Conservation (phyloP, 2,113 vertebrate species). For the Xiphias gladius region DNA sequence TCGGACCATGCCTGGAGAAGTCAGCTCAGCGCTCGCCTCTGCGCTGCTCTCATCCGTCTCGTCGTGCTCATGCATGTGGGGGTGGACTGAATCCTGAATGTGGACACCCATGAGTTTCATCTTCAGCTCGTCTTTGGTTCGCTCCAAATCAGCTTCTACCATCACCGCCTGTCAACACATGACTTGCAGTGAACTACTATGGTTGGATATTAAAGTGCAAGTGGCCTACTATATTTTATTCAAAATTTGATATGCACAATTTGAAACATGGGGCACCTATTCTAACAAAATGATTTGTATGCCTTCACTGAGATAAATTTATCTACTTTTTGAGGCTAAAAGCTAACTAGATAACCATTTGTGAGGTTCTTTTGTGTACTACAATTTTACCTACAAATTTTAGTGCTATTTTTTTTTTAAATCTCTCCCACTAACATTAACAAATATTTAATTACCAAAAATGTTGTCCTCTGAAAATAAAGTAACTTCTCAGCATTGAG, state of each 20-base stretch:
- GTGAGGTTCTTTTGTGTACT: not conserved
- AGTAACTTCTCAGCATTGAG: not conserved
- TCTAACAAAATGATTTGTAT: not conserved
- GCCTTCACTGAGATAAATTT: not conserved
- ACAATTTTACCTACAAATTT: not conserved
- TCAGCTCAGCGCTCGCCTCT: constrained; percentile 94
- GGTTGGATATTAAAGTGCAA: constrained; percentile 14
- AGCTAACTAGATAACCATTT: not conserved
- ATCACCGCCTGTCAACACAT: constrained; percentile 85
- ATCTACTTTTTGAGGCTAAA: not conserved
- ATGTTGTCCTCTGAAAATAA: not conserved
- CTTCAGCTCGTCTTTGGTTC: constrained; percentile 93
- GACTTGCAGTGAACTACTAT: constrained; percentile 5
- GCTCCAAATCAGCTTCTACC: constrained; percentile 93
- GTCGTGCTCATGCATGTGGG: constrained; percentile 89
- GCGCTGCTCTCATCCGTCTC: constrained; percentile 95
- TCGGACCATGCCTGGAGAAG: constrained; percentile 88
- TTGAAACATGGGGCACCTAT: not conserved
- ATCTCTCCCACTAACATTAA: not conserved
- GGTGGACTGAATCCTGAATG: constrained; percentile 88
- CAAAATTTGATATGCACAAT: not conserved
- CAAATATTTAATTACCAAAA: not conserved
- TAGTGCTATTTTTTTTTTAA: not conserved
- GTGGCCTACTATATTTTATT: not conserved
- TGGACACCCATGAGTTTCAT: constrained; percentile 90